These are phyloP conservation scores for Luscinia megarhynchos DNA, from an alignment of 2,797 vertebrate genomes.

Conservation along the genomic window DNA sequence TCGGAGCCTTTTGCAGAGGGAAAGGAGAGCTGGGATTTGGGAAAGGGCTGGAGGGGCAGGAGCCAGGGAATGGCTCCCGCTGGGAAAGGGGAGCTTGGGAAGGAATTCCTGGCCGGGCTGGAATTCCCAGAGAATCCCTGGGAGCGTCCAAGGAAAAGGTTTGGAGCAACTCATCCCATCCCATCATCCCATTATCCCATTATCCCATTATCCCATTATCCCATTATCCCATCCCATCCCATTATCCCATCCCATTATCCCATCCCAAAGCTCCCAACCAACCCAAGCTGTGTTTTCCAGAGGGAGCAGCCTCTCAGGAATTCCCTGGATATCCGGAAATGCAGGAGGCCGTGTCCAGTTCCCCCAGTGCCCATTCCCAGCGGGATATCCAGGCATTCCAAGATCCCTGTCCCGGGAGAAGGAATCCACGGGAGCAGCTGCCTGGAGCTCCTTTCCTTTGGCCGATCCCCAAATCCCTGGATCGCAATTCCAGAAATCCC, in stretches of 20 bases:
- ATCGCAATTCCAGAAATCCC: neutral
- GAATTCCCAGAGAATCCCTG: neutral
- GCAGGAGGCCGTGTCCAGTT: too few relatives aligned
- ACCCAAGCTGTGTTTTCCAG: neutral
- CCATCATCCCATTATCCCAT: too few relatives aligned
- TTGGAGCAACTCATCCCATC: neutral
- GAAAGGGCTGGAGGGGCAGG: neutral
- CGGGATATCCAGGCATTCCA: neutral
- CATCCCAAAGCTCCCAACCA: neutral
- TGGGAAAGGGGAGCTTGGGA: neutral
- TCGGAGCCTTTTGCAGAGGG: neutral
- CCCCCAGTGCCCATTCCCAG: neutral
- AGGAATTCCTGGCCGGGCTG: too few relatives aligned
- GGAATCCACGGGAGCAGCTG: rapidly evolving
- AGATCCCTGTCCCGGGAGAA: neutral
- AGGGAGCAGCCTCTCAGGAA: too few relatives aligned
- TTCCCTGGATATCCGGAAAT: neutral
- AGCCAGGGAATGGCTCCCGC: neutral
- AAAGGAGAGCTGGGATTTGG: neutral
- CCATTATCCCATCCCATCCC: neutral
- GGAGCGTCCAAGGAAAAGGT: too few relatives aligned
- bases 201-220: neutral
- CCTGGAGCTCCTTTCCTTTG: neutral
- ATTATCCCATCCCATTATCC: neutral
- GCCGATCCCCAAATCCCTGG: neutral